Percentiles rank a stretch among this genome's conserved stretches.
Evolutionary conservation across 2,888 invertebrate genomes (phyloP).

Genomic region (Aradus depressus): DNA sequence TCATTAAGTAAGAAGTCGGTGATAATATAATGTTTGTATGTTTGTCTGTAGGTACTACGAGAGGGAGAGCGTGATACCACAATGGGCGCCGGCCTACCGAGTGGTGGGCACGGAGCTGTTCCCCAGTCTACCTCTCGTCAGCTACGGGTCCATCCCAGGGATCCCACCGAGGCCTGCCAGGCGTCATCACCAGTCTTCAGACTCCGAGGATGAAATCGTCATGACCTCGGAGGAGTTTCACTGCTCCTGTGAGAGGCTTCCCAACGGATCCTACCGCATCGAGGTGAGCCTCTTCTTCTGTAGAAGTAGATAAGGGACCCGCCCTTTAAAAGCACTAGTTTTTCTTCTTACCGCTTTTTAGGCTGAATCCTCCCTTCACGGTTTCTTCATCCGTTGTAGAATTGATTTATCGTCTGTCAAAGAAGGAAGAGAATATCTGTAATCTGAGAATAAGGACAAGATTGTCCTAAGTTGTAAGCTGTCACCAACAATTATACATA

Average conservation of each 20-base stretch:
- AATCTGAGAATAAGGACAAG: too few relatives aligned
- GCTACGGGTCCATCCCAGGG: slow-evolving; percentile 24
- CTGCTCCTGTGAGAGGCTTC: slow-evolving; percentile 29
- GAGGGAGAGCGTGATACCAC: slow-evolving; percentile 25
- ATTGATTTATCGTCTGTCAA: too few relatives aligned
- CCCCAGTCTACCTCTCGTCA: slow-evolving; percentile 16
- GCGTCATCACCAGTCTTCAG: slow-evolving; percentile 16
- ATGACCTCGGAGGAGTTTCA: slow-evolving; percentile 24
- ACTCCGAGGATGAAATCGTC: slow-evolving; percentile 28
- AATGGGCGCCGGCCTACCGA: slow-evolving; percentile 22
- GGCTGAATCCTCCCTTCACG: too few relatives aligned
- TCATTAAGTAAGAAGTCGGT: too few relatives aligned
- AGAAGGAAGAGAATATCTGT: too few relatives aligned
- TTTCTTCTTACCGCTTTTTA: too few relatives aligned
- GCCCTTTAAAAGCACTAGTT: too few relatives aligned
- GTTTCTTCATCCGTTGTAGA: too few relatives aligned
- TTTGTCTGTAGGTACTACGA: slow-evolving; percentile 24
- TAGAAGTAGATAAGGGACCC: neutral
- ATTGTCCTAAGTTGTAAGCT: too few relatives aligned
- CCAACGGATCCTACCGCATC: slow-evolving; percentile 28
- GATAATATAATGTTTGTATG: too few relatives aligned
- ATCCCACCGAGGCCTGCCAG: slow-evolving; percentile 23
- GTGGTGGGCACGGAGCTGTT: slow-evolving; percentile 19
- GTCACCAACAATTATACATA: too few relatives aligned
- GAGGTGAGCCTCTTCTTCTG: slow-evolving; percentile 21